phyloP scores from a whole-genome alignment of 2,888 invertebrate genomes.

The Eucera pruinosa region DNA sequence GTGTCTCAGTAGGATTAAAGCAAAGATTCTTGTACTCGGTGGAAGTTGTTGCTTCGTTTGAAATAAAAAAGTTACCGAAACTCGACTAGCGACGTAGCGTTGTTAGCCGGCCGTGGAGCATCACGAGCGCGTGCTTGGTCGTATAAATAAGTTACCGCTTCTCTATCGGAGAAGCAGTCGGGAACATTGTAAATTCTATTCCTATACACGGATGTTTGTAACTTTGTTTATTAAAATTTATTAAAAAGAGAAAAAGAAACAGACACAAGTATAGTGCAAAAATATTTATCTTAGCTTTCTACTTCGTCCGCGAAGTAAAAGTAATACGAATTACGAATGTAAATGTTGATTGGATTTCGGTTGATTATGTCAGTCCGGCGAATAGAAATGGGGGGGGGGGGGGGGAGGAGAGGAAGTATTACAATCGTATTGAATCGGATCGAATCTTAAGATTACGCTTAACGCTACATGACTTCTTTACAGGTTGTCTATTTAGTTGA shows the following conservation, averaged over 20 bases:
- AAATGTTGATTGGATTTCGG: constrained; percentile 7
- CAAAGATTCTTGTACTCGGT: constrained; percentile 28
- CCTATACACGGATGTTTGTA: constrained; percentile 1
- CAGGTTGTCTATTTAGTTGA: constrained; percentile 89
- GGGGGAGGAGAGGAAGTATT: too few relatives aligned
- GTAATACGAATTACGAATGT: constrained; percentile 21
- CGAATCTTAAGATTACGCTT: constrained; percentile 28
- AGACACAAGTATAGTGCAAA: constrained; percentile 30
- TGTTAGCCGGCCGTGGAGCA: background rate
- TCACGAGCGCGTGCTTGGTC: background rate
- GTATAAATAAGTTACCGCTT: constrained; percentile 22
- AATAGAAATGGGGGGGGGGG: constrained; percentile 39
- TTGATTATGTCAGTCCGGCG: constrained; percentile 9
- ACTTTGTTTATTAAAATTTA: constrained; percentile 18
- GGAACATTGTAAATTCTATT: constrained; percentile 22
- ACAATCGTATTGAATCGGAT: constrained; percentile 16
- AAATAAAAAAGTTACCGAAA: constrained; percentile 29
- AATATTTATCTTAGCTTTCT: constrained; percentile 36
- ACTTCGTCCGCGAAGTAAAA: constrained; percentile 12
- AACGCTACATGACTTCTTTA: constrained; percentile 51
- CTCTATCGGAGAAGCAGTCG: constrained; percentile 13
- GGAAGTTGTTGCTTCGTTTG: constrained; percentile 13
- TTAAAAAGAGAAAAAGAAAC: constrained; percentile 30
- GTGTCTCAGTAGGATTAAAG: constrained; percentile 12
- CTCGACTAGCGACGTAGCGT: constrained; percentile 1